Evolutionary conservation across 2,113 vertebrate genomes (phyloP).

Genomic region (Halcyon malimbica): DNA sequence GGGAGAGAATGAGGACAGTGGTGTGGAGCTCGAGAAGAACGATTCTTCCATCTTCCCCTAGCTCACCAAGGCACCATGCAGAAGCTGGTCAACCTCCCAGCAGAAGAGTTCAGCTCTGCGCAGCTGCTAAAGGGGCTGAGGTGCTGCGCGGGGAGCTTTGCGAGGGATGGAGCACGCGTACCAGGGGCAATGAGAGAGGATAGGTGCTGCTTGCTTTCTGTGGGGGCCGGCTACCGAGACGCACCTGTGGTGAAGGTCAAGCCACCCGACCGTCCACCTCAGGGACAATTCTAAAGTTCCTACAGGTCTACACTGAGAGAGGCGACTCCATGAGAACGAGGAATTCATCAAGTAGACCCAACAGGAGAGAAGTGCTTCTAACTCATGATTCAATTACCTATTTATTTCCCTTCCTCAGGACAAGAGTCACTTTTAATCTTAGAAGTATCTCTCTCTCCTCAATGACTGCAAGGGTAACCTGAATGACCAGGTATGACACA

Average conservation of each 20-base stretch:
- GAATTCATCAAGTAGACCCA: not conserved
- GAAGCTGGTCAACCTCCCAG: not conserved
- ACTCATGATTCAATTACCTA: rapidly evolving
- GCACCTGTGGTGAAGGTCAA: not conserved
- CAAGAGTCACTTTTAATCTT: not conserved
- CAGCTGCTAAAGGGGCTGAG: not conserved
- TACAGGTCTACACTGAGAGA: not conserved
- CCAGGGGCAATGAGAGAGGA: not conserved
- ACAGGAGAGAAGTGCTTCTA: not conserved
- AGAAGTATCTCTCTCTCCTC: not conserved
- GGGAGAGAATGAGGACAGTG: not conserved
- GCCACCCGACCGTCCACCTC: not conserved
- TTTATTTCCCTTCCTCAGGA: not conserved
- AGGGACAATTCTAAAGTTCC: not conserved
- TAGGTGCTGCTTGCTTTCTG: not conserved
- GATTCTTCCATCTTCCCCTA: not conserved
- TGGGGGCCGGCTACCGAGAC: not conserved
- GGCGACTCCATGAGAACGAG: not conserved
- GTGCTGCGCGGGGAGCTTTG: not conserved
- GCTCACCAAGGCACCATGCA: not conserved
- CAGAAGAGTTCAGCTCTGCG: not conserved
- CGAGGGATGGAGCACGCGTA: not conserved
- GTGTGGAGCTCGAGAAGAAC: not conserved
- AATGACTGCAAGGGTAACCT: not conserved
- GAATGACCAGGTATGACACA: not conserved